Base-by-base conservation (phyloP, 2,113 vertebrate genomes). In the Rhodinocichla rosea region DNA sequence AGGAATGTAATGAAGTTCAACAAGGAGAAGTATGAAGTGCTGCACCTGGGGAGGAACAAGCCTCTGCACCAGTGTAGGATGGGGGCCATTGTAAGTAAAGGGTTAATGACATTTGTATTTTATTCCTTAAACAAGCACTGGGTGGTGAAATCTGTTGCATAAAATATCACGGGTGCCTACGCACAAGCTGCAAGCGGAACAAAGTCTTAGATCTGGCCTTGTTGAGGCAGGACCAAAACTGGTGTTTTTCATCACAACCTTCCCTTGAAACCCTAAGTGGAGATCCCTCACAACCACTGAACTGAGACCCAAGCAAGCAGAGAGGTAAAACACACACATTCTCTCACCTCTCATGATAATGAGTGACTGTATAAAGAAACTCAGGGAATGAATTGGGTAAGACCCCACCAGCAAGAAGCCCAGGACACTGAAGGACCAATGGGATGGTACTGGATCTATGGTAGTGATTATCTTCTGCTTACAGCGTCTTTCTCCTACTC, bases 271-370 rank as follows among this genome's bases (percentile, higher is more conserved):
- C 6, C 6, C 30, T 6, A 30, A 30, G 24, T 10, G 30, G 1
- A 71, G 16, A 56, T 0, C 7, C 30, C 27, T 9, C 27, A 24
- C 13, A 59, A n/a, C 5, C 12, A 74, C 33, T 0, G 1, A 74
- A 35, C 0, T 37, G 45, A 65, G 35, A 73, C 18, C 32, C 0
- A 0, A 64, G 57, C 6, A 40, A 79, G 35, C 0, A 0, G 7
- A 20, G 16, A 10, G 21, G 49, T 49, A 63, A 71, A 71, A 40
- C 33, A 28, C 16, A 70, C n/a, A 55, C 7, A 8, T 56, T 40
- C 30, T 24, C 39, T 16, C 0, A 0, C 27, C 15, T 44, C 52
- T 59, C 23, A 17, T 20, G 52, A 15, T 44, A 67, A 39, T 39
- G 18, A 81, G 27, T 33, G 22, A 37, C 22, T 33, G 27, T n/a